A percentile compares a stretch with the other conserved stretches of the same genome.
phyloP scores from a whole-genome alignment of 1,140 invertebrate genomes.

The Drosophila ogumai region DNA sequence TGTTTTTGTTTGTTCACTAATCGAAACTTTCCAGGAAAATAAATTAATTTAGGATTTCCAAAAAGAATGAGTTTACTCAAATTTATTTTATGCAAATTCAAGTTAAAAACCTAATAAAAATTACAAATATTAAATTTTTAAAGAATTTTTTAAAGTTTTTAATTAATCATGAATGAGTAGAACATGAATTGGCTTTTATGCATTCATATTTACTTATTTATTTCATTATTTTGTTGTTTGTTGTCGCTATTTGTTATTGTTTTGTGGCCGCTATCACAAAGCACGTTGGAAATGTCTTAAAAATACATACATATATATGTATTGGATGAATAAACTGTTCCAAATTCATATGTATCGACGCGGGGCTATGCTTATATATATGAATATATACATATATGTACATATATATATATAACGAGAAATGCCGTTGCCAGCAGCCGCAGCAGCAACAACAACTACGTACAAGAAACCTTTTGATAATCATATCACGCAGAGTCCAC shows the following conservation, averaged over 20 bases:
- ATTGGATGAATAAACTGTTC: slow-evolving; percentile 54
- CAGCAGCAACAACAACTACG: slow-evolving; percentile 55
- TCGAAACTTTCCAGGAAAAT: slow-evolving; percentile 8
- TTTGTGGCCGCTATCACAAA: slow-evolving; percentile 32
- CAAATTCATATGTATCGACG: slow-evolving; percentile 31
- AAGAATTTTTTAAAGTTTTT: background rate
- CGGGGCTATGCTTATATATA: slow-evolving; percentile 21
- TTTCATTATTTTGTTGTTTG: slow-evolving; percentile 35
- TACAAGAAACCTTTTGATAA: slow-evolving; percentile 74
- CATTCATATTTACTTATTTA: slow-evolving; percentile 19
- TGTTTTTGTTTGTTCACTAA: background rate
- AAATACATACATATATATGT: slow-evolving; percentile 34
- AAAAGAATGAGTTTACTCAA: background rate
- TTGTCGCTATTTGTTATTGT: slow-evolving; percentile 25
- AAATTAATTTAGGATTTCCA: background rate
- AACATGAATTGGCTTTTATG: background rate
- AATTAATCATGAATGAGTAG: background rate
- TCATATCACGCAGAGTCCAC: slow-evolving; percentile 78
- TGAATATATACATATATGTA: slow-evolving; percentile 1
- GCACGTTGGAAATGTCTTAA: slow-evolving; percentile 57
- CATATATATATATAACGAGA: slow-evolving; percentile 44
- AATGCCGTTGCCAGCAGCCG: slow-evolving; percentile 65
- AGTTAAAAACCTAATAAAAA: background rate
- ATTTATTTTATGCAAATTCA: background rate
- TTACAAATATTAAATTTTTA: background rate